Evolutionary conservation across 1,140 invertebrate genomes (phyloP), one percentile per base, ranked within the genome.

Genomic region (Pollicipes pollicipes): DNA sequence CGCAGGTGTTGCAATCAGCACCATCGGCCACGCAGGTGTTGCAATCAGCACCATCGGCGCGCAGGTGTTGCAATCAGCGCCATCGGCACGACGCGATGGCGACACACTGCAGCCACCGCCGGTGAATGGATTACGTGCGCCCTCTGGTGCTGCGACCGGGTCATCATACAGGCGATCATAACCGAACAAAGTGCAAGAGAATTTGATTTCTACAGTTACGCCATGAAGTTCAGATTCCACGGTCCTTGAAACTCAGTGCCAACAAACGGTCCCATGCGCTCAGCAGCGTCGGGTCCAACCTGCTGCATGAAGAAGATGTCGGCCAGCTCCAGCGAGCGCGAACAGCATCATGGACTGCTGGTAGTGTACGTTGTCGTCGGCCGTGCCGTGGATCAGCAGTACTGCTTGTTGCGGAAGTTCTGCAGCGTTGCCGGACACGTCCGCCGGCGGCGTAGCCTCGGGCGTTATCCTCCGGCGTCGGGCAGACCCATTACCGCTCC

Each of bases 321-420:
- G 31, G 85, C 84, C 71, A 86, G 81, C 76, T 91, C 90, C 27
- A 97, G 81, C 37, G 87, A 85, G 78, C 87, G 89, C 27, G 90
- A n/a, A 86, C 32, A 95, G 84, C 76, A 93, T 85, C 80, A 95
- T 88, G 0, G 92, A 91, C 76, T 97, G 91, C 78, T 96, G 93
- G 78, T 93, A 95, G 79, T 97, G 94, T 21, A 97, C 93, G 79
- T 96, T 95, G 78, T 97, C 94, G 81, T 94, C 88, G 13, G 88
- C 85, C 68, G 91, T 95, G 27, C 93, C 93, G 77, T 95, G 94
- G 75, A 97, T 87, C 16, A 97, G 77, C 75, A 91, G 79, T 89
- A 94, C 74, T 87, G 83, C 75, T 95, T 91, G 37, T 85, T 85
- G 71, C 79, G 76, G 69, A 85, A 81, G 70, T 90, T 88, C n/a